Evolutionary conservation across 2,113 vertebrate genomes (phyloP), one percentile per base, ranked within the genome.

Genomic region (Cichladusa arquata): DNA sequence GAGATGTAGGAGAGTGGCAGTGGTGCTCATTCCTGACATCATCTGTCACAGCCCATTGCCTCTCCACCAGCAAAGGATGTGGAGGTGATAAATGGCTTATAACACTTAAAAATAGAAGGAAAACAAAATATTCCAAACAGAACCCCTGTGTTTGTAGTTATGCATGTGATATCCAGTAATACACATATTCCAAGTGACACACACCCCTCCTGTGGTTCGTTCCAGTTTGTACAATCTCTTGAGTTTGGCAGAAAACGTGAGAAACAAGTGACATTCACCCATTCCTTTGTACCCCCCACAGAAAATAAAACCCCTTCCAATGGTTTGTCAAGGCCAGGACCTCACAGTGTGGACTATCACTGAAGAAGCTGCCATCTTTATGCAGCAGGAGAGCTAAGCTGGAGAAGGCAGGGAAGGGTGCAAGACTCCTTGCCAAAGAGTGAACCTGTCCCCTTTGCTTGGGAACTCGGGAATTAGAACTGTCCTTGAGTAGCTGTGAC

Each of bases 401-500:
- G 33, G 34, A 22, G 47, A 29, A 33, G 44, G 45, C n/a, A 60
- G 26, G 57, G 16, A 58, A 36, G 20, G 44, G 24, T 16, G 18
- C 33, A 31, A 48, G 45, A 73, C 18, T 53, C 31, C n/a, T 19
- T 73, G 76, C 36, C 17, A 70, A 40, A 44, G 29, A 67, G 38
- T 8, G 22, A 66, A 67, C 67, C 72, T 73, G 58, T 4, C 60
- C 57, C 33, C 60, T 74, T 54, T 60, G 73, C 65, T 67, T 45
- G 77, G 77, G 69, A 91, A 42, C 25, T 66, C 2, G 0, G 81
- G 76, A 92, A 89, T 91, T 86, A 54, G 65, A 15, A 5, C 81
- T 84, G 95, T 93, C 96, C 95, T 96, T 96, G 93, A 92, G 72
- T 36, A 89, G 95, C 81, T 91, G 83, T 93, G 92, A 50, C 89